These are phyloP conservation scores for Mus pahari DNA, from an alignment of 2,113 vertebrate genomes.

Conservation along the genomic window DNA sequence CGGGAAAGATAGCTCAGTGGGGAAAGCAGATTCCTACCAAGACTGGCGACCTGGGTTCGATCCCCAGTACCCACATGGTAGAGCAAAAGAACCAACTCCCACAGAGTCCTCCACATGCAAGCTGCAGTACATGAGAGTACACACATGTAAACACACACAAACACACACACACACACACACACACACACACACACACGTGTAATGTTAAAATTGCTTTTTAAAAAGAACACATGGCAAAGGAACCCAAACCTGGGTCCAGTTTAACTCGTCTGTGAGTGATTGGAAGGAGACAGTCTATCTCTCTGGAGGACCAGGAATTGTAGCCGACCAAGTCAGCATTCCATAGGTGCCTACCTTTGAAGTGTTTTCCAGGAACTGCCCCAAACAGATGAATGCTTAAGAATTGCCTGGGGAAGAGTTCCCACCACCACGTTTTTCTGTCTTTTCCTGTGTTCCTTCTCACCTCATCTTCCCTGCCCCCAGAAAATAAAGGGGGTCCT, in stretches of 20 bases:
- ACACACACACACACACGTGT: not conserved
- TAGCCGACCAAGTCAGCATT: too few relatives aligned
- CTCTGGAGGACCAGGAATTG: not conserved
- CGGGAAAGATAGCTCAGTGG: not conserved
- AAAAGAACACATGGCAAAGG: not conserved
- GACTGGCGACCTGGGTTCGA: not conserved
- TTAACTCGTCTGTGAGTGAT: not conserved
- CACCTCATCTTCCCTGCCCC: not conserved
- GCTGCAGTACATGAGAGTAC: not conserved
- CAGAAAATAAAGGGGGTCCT: not conserved
- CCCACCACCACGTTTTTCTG: not conserved
- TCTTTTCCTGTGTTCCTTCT: not conserved
- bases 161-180: not conserved
- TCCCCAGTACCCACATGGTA: not conserved
- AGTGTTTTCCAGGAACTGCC: not conserved
- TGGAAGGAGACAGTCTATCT: not conserved
- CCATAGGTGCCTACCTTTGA: not conserved
- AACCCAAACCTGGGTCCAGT: not conserved
- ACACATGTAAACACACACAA: not conserved
- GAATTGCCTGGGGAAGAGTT: not conserved
- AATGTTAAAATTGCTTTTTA: not conserved
- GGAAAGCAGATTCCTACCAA: not conserved
- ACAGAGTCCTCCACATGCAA: not conserved
- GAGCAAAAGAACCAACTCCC: not conserved
- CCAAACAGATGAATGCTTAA: not conserved